These are phyloP conservation scores for Ceratina japonica DNA, from an alignment of 1,140 invertebrate genomes.

Conservation along the genomic window DNA sequence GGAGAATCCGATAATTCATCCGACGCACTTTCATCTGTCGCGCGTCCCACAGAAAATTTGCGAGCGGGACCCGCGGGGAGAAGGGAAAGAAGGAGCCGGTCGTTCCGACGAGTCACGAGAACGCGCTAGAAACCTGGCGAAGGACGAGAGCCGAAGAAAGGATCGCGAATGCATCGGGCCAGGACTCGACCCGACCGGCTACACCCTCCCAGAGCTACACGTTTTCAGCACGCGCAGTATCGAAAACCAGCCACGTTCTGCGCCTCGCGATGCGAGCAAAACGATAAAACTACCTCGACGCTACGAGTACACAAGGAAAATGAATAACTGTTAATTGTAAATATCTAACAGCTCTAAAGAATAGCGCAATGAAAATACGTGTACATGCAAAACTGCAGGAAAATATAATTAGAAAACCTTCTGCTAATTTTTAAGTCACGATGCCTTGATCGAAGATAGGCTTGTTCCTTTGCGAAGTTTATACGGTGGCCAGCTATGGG, in stretches of 20 bases:
- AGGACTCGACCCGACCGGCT: constrained; percentile 13
- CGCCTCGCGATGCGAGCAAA: not conserved
- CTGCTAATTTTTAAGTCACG: too few species aligned
- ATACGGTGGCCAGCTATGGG: not conserved
- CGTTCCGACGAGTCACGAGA: constrained; percentile 18
- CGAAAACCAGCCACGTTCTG: constrained; percentile 34
- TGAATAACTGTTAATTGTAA: too few species aligned
- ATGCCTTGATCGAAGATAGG: not conserved
- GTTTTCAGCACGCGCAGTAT: constrained; percentile 66
- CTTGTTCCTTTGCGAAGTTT: not conserved
- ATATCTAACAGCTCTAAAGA: too few species aligned
- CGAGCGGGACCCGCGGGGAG: not conserved
- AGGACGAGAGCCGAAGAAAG: constrained; percentile 15
- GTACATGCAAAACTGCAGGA: too few species aligned
- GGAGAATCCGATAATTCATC: constrained; percentile 29
- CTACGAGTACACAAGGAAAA: too few species aligned
- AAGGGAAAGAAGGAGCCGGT: not conserved
- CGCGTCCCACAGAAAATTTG: constrained; percentile 24
- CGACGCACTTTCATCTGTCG: constrained; percentile 32
- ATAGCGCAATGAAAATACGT: too few species aligned
- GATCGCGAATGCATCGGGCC: constrained; percentile 21
- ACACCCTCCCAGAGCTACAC: constrained; percentile 48
- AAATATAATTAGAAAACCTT: too few species aligned
- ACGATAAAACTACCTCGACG: too few species aligned
- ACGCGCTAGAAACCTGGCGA: not conserved